Base-by-base conservation (phyloP, 2,797 vertebrate species). In the Chromobotia macracanthus region DNA sequence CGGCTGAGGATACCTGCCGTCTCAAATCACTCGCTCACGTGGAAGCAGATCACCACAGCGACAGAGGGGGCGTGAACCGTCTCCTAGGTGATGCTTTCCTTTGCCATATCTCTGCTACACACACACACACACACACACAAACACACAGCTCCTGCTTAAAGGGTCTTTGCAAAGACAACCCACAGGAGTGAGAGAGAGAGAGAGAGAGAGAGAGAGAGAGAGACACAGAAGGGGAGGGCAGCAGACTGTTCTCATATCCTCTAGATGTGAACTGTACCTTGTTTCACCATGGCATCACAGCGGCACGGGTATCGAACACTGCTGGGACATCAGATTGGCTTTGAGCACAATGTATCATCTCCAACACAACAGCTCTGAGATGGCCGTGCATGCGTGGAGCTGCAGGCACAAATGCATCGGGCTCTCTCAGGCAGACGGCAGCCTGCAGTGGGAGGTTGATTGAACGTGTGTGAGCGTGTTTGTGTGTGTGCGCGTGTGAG, bases 351-450 rank as follows among this genome's bases (percentile, higher is more conserved):
- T 89, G 89, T 89, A 89, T 89, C 91, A 83, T 89, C 87, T 87
- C 84, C 89, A 87, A 92, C 91, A 92, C 91, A 91, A 90, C 92
- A 89, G 85, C 90, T 92, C 89, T 91, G 92, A 90, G 93, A 93
- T 90, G 94, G 91, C 91, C 84, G 88, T 65, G 90, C 87, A 44
- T 83, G 92, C 93, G 88, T 89, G 88, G 90, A 93, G 95, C 95
- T 92, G 93, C 92, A 94, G 95, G 95, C 88, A 95, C 92, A 89
- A 91, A 94, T 91, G 87, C 93, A 93, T 95, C 94, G 92, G 81
- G 85, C 90, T 93, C 90, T 92, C 88, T 87, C 86, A 92, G 93
- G 93, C 95, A 95, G 95, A 95, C 93, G 85, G 90, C 90, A 91
- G 93, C 95, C 94, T 96, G 96, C 94, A 92, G 91, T 88, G 89